Base-by-base conservation (phyloP, 2,113 vertebrate species). In the Heterocephalus glaber region DNA sequence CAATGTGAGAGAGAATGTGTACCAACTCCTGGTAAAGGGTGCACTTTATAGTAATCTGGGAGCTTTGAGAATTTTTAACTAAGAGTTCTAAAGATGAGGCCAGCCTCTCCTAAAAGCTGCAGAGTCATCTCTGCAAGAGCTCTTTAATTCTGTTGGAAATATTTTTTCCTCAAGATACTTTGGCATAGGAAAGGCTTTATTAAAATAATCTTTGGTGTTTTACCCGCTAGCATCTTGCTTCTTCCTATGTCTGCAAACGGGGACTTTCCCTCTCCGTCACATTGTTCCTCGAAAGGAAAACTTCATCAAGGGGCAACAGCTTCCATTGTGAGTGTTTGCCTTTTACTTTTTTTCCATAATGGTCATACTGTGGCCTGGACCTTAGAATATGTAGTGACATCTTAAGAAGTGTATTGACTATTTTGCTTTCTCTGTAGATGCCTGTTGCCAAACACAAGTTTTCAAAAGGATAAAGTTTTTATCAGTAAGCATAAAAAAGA, bases 121-220 rank as follows among this genome's bases (percentile, higher is more conserved):
- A 85, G 16, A 54, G 72, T 61, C 11, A 86, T 86, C 38, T 90
- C 24, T 61, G 70, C 10, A 56, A 3, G 68, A 60, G 38, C 72
- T 61, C 72, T 96, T 87, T 77, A 84, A 85, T 56, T 70, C 38
- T 76, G 26, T 24, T 76, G n/a, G 30, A 87, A 95, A 38, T n/a
- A 30, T 26, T 66, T 17, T 94, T 54, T 79, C 54, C 24, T 74
- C 35, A 74, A 65, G 22, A 38, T 38, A 83, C 44, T 83, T 10
- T 89, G 56, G 72, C 5, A 9, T 2, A 0, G 26, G 3, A 26
- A 26, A 35, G 10, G 30, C 17, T 65, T 84, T 17, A 77, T 66
- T 52, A 89, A 4, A 79, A 49, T 17, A 33, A 66, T 3, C 11
- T 44, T 60, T 14, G 79, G 14, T 38, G 26, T 22, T 52, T 86